Evolutionary conservation across 2,888 invertebrate genomes (phyloP).

Genomic region (Apoda limacodes): DNA sequence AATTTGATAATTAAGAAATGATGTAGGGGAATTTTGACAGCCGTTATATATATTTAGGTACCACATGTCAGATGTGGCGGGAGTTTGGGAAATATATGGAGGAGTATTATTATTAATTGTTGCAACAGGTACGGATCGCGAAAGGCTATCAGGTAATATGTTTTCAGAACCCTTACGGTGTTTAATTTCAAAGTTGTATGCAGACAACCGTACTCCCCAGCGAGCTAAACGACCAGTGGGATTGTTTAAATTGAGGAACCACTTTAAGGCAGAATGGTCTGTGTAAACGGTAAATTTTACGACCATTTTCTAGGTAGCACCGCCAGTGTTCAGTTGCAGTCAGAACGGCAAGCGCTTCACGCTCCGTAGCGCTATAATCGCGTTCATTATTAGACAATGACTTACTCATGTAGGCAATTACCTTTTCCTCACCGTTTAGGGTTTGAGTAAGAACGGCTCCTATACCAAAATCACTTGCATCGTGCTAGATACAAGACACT

Average conservation of each 20-base stretch:
- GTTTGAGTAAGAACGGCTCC: constrained; percentile 20
- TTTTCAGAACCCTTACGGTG: constrained; percentile 21
- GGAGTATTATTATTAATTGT: constrained; percentile 2
- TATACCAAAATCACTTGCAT: constrained; percentile 17
- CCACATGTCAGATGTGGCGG: constrained; percentile 12
- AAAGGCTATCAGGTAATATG: constrained; percentile 20
- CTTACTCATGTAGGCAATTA: constrained; percentile 14
- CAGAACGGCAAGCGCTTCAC: background rate
- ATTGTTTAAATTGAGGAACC: constrained; percentile 19
- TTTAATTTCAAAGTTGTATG: constrained; percentile 19
- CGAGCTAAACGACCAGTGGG: constrained; percentile 22
- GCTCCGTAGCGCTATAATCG: background rate
- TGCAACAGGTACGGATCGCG: constrained; percentile 10
- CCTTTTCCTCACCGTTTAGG: constrained; percentile 16
- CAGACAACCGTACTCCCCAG: constrained; percentile 20
- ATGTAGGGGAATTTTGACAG: constrained; percentile 9
- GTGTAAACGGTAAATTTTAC: constrained; percentile 14
- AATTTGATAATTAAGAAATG: too few relatives aligned
- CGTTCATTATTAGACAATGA: background rate
- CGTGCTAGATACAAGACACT: constrained; percentile 5
- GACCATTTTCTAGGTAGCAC: constrained; percentile 11
- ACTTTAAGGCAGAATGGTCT: constrained; percentile 21
- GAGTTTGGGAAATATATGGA: constrained; percentile 1
- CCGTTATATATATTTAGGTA: constrained; percentile 17
- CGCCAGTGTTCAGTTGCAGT: constrained; percentile 13